A percentile compares a stretch with the other conserved stretches of the same genome.
Conservation (phyloP, 2,888 invertebrate species). For the Seladonia tumulorum region DNA sequence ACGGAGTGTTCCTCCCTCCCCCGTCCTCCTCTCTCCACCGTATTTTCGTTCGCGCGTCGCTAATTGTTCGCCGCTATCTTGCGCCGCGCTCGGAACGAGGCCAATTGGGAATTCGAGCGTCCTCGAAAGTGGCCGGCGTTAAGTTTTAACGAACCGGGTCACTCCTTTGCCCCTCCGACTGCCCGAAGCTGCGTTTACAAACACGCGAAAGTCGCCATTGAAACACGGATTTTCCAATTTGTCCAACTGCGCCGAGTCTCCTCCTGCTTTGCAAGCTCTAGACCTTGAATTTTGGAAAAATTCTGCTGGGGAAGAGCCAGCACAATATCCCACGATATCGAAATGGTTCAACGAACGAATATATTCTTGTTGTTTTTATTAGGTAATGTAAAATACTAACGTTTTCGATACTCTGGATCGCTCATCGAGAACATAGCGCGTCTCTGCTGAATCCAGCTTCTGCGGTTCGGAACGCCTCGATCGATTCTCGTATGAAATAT, state of each 20-base stretch:
- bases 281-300: background rate
- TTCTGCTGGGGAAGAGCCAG: background rate
- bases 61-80: conserved; percentile 20
- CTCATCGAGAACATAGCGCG: background rate
- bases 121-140: conserved; percentile 43
- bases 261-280: background rate
- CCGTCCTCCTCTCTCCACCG: no score
- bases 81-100: conserved; percentile 11
- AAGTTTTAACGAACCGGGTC: conserved; percentile 48
- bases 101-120: conserved; percentile 36
- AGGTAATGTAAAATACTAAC: no score
- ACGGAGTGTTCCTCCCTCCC: no score
- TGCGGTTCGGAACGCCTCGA: background rate
- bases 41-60: conserved; percentile 19
- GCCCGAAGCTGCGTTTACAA: conserved; percentile 51
- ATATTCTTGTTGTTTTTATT: no score
- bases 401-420: background rate
- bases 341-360: no score
- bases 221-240: background rate
- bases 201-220: conserved; percentile 38
- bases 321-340: no score
- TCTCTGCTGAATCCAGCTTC: background rate
- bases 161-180: background rate
- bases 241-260: background rate
- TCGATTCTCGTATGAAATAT: background rate